Evolutionary conservation across 2,113 vertebrate species (phyloP).

Genomic region (Takifugu flavidus): DNA sequence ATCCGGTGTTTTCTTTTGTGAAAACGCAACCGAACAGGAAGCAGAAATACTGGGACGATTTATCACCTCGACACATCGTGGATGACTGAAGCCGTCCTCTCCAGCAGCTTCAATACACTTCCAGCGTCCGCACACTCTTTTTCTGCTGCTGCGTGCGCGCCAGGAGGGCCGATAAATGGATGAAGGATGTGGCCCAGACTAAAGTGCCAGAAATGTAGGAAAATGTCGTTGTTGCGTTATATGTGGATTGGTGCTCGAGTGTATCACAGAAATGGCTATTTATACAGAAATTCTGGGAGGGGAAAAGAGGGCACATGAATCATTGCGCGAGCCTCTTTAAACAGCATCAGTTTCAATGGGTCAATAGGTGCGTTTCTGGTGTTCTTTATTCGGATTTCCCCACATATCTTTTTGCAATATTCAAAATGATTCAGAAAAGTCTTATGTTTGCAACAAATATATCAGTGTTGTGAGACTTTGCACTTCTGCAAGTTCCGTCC

Average conservation of each 20-base stretch:
- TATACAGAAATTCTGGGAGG: too few relatives aligned
- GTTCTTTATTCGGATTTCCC: too few relatives aligned
- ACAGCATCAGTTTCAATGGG: too few relatives aligned
- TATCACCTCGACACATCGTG: conserved; percentile 55
- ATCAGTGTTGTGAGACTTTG: not conserved
- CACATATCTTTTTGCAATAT: too few relatives aligned
- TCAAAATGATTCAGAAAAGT: not conserved
- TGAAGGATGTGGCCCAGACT: conserved; percentile 62
- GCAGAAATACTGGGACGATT: conserved; percentile 27
- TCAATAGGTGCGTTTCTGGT: too few relatives aligned
- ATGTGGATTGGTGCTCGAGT: not conserved
- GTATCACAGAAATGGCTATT: too few relatives aligned
- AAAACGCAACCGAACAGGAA: conserved; percentile 48
- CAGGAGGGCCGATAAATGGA: conserved; percentile 38
- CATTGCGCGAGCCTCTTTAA: too few relatives aligned
- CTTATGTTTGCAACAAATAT: not conserved
- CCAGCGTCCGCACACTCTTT: conserved; percentile 10
- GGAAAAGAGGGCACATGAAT: too few relatives aligned
- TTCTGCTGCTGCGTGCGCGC: conserved; percentile 20
- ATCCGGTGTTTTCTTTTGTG: conserved; percentile 58
- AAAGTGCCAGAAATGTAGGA: conserved; percentile 16
- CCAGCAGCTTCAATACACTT: conserved; percentile 53
- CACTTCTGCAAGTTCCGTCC: not conserved
- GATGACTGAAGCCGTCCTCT: conserved; percentile 44
- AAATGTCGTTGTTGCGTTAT: conserved; percentile 7